Evolutionary conservation across 2,113 vertebrate genomes (phyloP).

Genomic region (Chauna torquata): DNA sequence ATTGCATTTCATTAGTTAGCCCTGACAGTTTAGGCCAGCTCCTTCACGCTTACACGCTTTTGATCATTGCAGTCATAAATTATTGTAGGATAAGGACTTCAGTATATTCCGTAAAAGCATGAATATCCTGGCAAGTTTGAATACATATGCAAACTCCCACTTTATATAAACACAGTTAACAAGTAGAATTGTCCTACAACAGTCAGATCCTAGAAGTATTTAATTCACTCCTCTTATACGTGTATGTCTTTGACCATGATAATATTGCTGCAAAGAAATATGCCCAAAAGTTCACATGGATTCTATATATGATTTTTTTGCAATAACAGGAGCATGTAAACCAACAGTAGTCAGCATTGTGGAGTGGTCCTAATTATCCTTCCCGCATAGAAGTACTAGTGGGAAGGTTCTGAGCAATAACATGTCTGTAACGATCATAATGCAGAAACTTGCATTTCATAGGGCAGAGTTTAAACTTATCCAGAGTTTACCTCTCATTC

Average conservation of each 20-base stretch:
- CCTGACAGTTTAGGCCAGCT: neutral
- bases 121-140: neutral
- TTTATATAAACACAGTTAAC: neutral
- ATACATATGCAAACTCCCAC: neutral
- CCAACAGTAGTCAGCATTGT: neutral
- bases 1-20: neutral
- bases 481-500: neutral
- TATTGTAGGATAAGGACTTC: neutral
- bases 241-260: neutral
- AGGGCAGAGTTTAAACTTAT: neutral
- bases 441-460: neutral
- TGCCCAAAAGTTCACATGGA: neutral
- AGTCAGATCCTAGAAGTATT: neutral
- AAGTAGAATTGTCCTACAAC: neutral
- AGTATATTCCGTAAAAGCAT: neutral
- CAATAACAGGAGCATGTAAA: neutral
- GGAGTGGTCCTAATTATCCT: neutral
- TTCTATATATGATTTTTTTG: neutral
- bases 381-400: neutral
- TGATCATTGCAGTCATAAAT: neutral
- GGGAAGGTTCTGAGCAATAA: neutral
- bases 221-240: neutral
- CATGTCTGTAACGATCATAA: neutral
- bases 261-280: neutral
- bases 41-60: neutral